A percentile compares a stretch with the other conserved stretches of the same genome.
phyloP scores from a whole-genome alignment of 2,113 vertebrate species.

The Lophura nycthemera region DNA sequence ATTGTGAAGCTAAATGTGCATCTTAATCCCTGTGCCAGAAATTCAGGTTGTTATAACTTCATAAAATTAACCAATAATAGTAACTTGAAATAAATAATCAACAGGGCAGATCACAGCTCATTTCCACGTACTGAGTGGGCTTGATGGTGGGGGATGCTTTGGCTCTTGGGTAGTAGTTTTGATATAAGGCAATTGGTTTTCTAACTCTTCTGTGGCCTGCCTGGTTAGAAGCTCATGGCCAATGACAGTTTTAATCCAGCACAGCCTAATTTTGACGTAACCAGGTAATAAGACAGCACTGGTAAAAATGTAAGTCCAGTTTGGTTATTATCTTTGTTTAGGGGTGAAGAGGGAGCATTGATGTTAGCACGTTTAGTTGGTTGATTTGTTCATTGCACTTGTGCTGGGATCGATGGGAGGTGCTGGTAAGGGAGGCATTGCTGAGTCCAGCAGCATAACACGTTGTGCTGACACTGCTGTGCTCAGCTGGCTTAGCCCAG shows the following conservation, averaged over 20 bases:
- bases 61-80: neutral
- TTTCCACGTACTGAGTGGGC: neutral
- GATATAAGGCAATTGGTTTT: neutral
- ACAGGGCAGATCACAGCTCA: fast-evolving
- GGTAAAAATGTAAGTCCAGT: neutral
- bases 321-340: neutral
- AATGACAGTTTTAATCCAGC: neutral
- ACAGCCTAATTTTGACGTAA: neutral
- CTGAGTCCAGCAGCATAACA: neutral
- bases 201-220: neutral
- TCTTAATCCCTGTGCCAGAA: neutral
- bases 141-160: neutral
- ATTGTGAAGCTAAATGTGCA: neutral
- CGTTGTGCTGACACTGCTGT: fast-evolving
- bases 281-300: neutral
- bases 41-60: neutral
- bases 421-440: fast-evolving
- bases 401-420: neutral
- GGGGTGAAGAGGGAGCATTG: neutral
- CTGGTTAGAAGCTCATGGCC: neutral
- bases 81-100: neutral
- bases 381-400: neutral
- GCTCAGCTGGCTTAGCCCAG: neutral
- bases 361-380: neutral
- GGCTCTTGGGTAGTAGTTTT: neutral